phyloP scores from a whole-genome alignment of 2,113 vertebrate genomes.

The Aythya baeri region DNA sequence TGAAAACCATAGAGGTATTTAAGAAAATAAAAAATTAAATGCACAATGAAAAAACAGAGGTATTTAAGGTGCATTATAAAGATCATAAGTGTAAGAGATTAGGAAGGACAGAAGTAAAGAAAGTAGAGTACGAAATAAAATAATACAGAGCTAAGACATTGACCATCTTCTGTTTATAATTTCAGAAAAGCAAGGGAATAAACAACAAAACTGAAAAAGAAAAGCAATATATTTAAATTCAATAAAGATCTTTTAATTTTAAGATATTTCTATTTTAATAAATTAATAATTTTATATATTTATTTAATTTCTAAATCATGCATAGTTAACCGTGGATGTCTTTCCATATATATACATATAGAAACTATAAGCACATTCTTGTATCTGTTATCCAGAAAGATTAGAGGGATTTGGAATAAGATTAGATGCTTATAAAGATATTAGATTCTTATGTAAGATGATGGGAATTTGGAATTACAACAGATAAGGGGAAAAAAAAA shows the following conservation, averaged over 20 bases:
- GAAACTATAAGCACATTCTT: not conserved
- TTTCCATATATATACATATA: not conserved
- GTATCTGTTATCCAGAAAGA: not conserved
- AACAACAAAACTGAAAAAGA: not conserved
- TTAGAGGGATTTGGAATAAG: slow-evolving; percentile 1
- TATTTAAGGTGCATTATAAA: not conserved
- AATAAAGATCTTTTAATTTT: not conserved
- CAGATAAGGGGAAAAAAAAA: not conserved
- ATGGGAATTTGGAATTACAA: not conserved
- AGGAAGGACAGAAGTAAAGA: not conserved
- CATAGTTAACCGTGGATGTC: not conserved
- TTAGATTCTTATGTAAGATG: not conserved
- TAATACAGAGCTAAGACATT: not conserved
- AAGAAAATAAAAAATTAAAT: not conserved
- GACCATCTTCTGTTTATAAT: not conserved
- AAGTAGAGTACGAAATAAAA: not conserved
- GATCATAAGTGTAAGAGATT: not conserved
- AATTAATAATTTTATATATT: not conserved
- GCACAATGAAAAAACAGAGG: not conserved
- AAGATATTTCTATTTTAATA: not conserved
- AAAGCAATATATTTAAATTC: not conserved
- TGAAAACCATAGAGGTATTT: not conserved
- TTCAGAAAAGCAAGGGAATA: not conserved
- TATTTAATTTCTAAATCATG: not conserved
- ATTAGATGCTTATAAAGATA: not conserved